Conservation (phyloP, 2,888 invertebrate genomes). For the Philonicus albiceps region DNA sequence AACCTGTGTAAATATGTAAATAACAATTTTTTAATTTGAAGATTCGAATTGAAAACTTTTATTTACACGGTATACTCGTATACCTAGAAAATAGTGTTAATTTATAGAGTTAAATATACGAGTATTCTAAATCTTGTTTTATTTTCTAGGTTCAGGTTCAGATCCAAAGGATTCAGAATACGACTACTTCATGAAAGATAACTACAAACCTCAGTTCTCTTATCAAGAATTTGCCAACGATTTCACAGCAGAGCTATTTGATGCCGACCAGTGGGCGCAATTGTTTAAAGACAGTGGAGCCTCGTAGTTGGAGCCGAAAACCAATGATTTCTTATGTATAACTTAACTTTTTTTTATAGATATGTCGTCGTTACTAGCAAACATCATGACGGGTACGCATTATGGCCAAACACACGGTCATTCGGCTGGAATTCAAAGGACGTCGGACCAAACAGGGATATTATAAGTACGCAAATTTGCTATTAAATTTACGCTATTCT, state of each 20-base stretch:
- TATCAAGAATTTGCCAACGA: constrained; percentile 92
- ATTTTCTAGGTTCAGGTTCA: neutral
- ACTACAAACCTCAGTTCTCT: constrained; percentile 83
- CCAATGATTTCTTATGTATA: neutral
- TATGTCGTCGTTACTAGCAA: constrained; percentile 86
- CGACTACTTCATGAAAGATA: constrained; percentile 77
- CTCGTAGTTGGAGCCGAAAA: constrained; percentile 66
- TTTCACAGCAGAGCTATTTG: constrained; percentile 90
- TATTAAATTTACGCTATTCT: neutral
- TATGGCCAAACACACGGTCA: constrained; percentile 83
- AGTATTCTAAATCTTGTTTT: neutral
- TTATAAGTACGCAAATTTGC: constrained; percentile 68
- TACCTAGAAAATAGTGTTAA: neutral
- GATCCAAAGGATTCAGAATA: neutral
- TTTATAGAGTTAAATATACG: neutral
- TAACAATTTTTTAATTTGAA: no score
- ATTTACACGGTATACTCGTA: no score
- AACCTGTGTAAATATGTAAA: no score
- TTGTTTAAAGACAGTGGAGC: constrained; percentile 87
- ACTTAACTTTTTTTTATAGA: constrained; percentile 58
- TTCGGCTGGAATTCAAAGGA: constrained; percentile 87
- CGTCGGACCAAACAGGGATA: constrained; percentile 78
- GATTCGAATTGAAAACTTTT: no score
- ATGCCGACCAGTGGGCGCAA: constrained; percentile 84
- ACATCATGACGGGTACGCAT: constrained; percentile 86